Evolutionary conservation across 1,140 invertebrate species (phyloP).

Genomic region (Ectropis grisescens): DNA sequence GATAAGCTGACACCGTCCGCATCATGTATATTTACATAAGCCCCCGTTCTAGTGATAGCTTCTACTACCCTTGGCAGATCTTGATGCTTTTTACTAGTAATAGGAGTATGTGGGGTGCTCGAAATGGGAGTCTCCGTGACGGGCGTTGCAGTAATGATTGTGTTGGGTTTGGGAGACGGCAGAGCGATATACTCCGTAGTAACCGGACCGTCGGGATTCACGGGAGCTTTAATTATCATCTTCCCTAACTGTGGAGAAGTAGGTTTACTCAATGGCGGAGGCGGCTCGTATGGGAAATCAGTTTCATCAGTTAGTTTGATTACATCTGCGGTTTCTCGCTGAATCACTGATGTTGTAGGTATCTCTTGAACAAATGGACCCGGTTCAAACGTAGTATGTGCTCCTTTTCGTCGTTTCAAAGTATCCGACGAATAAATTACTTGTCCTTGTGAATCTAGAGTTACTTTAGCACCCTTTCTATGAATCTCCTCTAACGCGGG

Average conservation of each 20-base stretch:
- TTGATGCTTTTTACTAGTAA: constrained; percentile 26
- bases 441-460: constrained; percentile 88
- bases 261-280: constrained; percentile 45
- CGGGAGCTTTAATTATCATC: constrained; percentile 74
- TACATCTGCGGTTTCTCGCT: constrained; percentile 56
- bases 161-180: constrained; percentile 72
- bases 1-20: constrained; percentile 75
- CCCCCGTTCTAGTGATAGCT: constrained; percentile 70
- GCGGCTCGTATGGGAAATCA: constrained; percentile 49
- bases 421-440: constrained; percentile 93
- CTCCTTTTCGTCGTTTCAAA: constrained; percentile 82
- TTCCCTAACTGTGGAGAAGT: constrained; percentile 73
- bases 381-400: constrained; percentile 87
- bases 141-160: constrained; percentile 70
- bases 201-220: constrained; percentile 66
- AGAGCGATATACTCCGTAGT: constrained; percentile 75
- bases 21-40: constrained; percentile 80
- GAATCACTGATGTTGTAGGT: constrained; percentile 55
- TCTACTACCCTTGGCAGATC: constrained; percentile 51
- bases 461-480: constrained; percentile 83
- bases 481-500: constrained; percentile 39
- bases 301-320: constrained; percentile 56
- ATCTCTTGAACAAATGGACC: constrained; percentile 81
- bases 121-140: constrained; percentile 40
- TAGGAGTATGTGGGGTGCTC: constrained; percentile 12